phyloP scores from a whole-genome alignment of 2,113 vertebrate genomes.

The Toxotes chatareus region DNA sequence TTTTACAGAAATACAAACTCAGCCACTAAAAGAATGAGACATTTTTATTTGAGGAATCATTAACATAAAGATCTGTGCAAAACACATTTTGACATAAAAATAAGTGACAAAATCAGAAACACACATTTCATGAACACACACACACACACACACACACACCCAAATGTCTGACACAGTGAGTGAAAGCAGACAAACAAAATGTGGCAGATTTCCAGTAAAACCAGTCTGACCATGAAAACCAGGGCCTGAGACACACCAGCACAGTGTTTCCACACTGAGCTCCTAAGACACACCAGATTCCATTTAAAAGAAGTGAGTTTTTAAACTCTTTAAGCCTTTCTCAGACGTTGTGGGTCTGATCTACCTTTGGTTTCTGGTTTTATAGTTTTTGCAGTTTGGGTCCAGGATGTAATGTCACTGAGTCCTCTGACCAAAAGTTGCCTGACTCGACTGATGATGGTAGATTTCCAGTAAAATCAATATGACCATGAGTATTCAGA shows the following conservation, averaged over 20 bases:
- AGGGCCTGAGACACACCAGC: background rate
- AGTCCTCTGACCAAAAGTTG: too few relatives aligned
- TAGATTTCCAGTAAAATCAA: too few relatives aligned
- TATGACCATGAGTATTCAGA: too few relatives aligned
- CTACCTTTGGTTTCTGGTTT: too few relatives aligned
- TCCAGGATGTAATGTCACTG: too few relatives aligned
- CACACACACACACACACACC: background rate
- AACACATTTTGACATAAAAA: constrained; percentile 41
- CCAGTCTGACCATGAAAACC: background rate
- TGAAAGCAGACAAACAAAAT: background rate
- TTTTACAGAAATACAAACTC: background rate
- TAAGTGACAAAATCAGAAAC: background rate
- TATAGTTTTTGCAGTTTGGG: too few relatives aligned
- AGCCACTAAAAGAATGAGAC: background rate
- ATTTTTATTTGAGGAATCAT: constrained; percentile 66
- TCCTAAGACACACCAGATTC: background rate
- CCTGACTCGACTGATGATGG: too few relatives aligned
- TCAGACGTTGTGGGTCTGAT: too few relatives aligned
- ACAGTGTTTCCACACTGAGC: background rate
- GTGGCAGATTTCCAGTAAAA: constrained; percentile 6
- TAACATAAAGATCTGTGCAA: constrained; percentile 62
- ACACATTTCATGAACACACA: background rate
- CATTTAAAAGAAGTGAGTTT: background rate
- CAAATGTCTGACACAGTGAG: too few relatives aligned
- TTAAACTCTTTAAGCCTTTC: background rate